Conservation (phyloP, 1,140 invertebrate species). For the Aphaenogaster floridana region DNA sequence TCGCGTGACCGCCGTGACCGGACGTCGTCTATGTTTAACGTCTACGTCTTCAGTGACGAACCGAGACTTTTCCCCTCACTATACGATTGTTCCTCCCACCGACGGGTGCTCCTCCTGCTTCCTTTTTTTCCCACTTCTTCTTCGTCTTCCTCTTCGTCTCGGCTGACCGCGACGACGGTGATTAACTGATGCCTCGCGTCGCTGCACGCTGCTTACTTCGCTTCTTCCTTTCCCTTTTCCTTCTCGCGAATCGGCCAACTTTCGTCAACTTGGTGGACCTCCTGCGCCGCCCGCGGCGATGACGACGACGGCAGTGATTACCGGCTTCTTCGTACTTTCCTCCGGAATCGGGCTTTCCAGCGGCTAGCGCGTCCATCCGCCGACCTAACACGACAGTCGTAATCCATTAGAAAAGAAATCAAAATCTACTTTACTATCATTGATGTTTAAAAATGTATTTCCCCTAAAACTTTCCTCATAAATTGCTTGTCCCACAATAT, state of each 20-base stretch:
- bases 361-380: constrained; percentile 77
- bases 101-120: constrained; percentile 14
- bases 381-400: constrained; percentile 62
- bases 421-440: neutral
- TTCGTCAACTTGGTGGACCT: constrained; percentile 68
- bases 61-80: constrained; percentile 32
- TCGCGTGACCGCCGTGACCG: constrained; percentile 38
- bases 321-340: constrained; percentile 70
- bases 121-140: constrained; percentile 44
- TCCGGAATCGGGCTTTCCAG: constrained; percentile 72
- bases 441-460: neutral
- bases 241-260: constrained; percentile 59
- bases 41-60: constrained; percentile 2
- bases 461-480: neutral
- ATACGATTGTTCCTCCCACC: constrained; percentile 5
- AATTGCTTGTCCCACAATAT: neutral
- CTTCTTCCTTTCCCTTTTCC: constrained; percentile 71
- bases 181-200: constrained; percentile 12
- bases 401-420: constrained; percentile 3
- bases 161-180: constrained; percentile 11
- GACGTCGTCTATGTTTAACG: constrained; percentile 28
- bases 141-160: constrained; percentile 1
- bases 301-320: constrained; percentile 58
- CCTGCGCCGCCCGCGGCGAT: constrained; percentile 66
- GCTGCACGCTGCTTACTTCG: neutral